Evolutionary conservation across 2,113 vertebrate genomes (phyloP).

Genomic region (Hypomesus transpacificus): DNA sequence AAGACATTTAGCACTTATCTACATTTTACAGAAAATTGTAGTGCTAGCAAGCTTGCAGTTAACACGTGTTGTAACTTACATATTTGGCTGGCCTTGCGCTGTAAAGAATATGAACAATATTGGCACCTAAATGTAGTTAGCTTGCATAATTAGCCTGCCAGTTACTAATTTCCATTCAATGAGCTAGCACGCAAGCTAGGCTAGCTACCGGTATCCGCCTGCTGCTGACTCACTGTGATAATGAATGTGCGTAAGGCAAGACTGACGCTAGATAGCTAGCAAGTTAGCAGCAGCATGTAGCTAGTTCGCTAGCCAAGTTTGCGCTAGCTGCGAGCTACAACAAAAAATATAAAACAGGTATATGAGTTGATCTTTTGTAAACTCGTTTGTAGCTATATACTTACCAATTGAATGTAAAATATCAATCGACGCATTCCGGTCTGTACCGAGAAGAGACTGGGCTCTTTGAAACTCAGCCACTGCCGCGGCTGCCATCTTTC

Average conservation of each 20-base stretch:
- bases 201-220: slow-evolving; percentile 44
- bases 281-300: slow-evolving; percentile 34
- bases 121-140: too few species aligned
- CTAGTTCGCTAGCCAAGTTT: slow-evolving; percentile 10
- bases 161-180: slow-evolving; percentile 13
- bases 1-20: too few species aligned
- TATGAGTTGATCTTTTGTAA: not conserved
- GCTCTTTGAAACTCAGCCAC: slow-evolving; percentile 94
- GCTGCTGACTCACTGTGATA: slow-evolving; percentile 70
- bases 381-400: slow-evolving; percentile 11
- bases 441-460: slow-evolving; percentile 87
- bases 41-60: too few species aligned
- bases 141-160: slow-evolving; percentile 22
- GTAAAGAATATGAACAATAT: too few species aligned
- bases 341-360: not conserved
- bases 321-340: not conserved
- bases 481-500: slow-evolving; percentile 92
- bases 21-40: too few species aligned
- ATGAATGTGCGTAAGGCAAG: slow-evolving; percentile 7
- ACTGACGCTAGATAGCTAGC: slow-evolving; percentile 28
- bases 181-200: slow-evolving; percentile 24
- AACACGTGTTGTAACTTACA: too few species aligned
- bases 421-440: slow-evolving; percentile 88
- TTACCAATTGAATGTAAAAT: slow-evolving; percentile 91
- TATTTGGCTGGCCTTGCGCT: too few species aligned